A percentile compares a stretch with the other conserved stretches of the same genome.
Conservation (phyloP, 2,888 invertebrate genomes). For the Rambutsinella grinnellia region DNA sequence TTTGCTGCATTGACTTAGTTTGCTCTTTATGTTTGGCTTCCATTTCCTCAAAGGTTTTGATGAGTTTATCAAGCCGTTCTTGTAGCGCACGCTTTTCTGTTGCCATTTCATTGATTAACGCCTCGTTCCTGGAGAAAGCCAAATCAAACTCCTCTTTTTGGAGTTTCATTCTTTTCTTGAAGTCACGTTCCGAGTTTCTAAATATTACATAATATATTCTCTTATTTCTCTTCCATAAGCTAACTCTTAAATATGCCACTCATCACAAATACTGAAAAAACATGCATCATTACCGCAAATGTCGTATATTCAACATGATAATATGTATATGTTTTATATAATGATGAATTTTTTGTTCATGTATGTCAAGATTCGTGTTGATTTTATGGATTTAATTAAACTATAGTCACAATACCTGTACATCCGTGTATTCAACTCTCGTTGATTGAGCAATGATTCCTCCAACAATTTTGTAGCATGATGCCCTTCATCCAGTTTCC, state of each 20-base stretch:
- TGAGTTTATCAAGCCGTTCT: slow-evolving; percentile 80
- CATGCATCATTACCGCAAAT: not conserved
- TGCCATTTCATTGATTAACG: slow-evolving; percentile 72
- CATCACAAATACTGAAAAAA: too few relatives aligned
- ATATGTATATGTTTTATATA: too few relatives aligned
- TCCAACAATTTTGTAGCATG: slow-evolving; percentile 75
- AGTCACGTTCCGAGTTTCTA: slow-evolving; percentile 69
- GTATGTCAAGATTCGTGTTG: too few relatives aligned
- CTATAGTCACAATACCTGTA: too few relatives aligned
- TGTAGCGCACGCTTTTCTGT: slow-evolving; percentile 84
- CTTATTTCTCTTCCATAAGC: too few relatives aligned
- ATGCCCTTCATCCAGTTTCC: slow-evolving; percentile 76
- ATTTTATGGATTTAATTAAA: too few relatives aligned
- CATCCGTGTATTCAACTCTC: slow-evolving; percentile 72
- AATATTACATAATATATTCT: not conserved
- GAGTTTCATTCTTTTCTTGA: slow-evolving; percentile 71
- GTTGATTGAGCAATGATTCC: slow-evolving; percentile 74
- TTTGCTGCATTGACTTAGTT: slow-evolving; percentile 79
- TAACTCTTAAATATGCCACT: too few relatives aligned
- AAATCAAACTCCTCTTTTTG: slow-evolving; percentile 81
- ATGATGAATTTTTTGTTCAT: too few relatives aligned
- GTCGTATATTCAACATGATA: too few relatives aligned
- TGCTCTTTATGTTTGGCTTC: slow-evolving; percentile 78
- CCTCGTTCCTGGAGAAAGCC: slow-evolving; percentile 83
- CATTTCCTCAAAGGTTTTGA: slow-evolving; percentile 76